These are phyloP conservation scores for Busseola fusca DNA, from an alignment of 2,888 invertebrate genomes.

Conservation along the genomic window DNA sequence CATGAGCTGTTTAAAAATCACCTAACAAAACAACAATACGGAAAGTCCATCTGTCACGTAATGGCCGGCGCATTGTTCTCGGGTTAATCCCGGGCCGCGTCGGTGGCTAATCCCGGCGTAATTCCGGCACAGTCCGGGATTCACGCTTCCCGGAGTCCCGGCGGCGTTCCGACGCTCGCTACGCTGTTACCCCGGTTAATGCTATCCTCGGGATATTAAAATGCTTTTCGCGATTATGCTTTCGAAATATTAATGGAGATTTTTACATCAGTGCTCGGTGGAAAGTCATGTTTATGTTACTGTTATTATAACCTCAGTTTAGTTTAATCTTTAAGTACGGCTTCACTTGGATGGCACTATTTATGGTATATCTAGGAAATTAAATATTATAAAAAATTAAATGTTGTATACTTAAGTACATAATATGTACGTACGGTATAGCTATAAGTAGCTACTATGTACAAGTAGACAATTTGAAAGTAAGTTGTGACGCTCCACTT, in stretches of 20 bases:
- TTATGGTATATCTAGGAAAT: constrained; percentile 20
- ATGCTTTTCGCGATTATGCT: constrained; percentile 62
- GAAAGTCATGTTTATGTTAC: constrained; percentile 56
- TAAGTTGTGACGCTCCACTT: background rate
- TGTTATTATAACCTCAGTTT: constrained; percentile 45
- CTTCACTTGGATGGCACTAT: background rate
- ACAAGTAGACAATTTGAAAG: background rate
- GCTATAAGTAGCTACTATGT: background rate
- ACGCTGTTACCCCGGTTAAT: constrained; percentile 60
- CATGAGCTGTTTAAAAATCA: constrained; percentile 52
- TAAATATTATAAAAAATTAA: constrained; percentile 3
- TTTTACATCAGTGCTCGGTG: constrained; percentile 52
- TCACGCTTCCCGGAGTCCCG: constrained; percentile 49
- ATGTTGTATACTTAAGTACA: background rate
- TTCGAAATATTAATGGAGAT: constrained; percentile 60
- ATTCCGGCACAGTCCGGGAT: constrained; percentile 67
- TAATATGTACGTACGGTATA: background rate
- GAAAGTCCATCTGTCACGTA: constrained; percentile 68
- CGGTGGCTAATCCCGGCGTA: constrained; percentile 73
- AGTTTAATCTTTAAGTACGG: constrained; percentile 42
- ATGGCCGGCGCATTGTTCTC: constrained; percentile 73
- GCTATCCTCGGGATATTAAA: constrained; percentile 64
- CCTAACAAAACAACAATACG: constrained; percentile 59
- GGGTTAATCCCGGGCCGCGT: constrained; percentile 68
- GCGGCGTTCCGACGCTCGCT: constrained; percentile 38